These are phyloP conservation scores for Pao palembangensis DNA, from an alignment of 2,113 vertebrate genomes.

Conservation along the genomic window DNA sequence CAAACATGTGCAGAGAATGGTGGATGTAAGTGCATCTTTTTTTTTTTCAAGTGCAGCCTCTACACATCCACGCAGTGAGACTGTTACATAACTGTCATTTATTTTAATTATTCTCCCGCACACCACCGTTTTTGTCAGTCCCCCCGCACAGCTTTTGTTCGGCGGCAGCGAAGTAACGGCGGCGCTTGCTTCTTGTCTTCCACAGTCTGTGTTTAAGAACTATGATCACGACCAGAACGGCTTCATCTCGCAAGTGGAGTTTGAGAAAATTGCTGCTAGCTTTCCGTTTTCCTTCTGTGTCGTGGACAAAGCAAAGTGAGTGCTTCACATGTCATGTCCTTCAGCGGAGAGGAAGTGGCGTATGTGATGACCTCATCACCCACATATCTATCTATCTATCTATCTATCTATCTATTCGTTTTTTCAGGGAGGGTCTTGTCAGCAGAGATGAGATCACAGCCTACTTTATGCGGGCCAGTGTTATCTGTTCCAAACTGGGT, in stretches of 20 bases:
- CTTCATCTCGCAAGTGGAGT: slow-evolving; percentile 93
- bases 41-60: slow-evolving; percentile 21
- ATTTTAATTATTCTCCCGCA: slow-evolving; percentile 27
- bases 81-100: slow-evolving; percentile 26
- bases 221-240: slow-evolving; percentile 94
- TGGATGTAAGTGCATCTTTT: slow-evolving; percentile 83
- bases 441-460: slow-evolving; percentile 93
- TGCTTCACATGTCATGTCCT: slow-evolving; percentile 25
- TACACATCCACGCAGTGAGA: not conserved
- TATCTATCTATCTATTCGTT: too few species aligned
- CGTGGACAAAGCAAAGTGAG: slow-evolving; percentile 94
- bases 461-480: slow-evolving; percentile 95
- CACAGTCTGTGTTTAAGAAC: slow-evolving; percentile 95
- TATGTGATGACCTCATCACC: slow-evolving; percentile 12
- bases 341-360: slow-evolving; percentile 33
- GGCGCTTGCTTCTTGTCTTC: slow-evolving; percentile 30
- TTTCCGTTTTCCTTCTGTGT: slow-evolving; percentile 97
- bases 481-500: slow-evolving; percentile 93
- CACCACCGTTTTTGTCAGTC: slow-evolving; percentile 9
- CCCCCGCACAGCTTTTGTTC: slow-evolving; percentile 27
- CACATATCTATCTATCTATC: too few species aligned
- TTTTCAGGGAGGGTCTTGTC: slow-evolving; percentile 85
- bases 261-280: slow-evolving; percentile 94
- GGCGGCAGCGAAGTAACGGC: slow-evolving; percentile 12
- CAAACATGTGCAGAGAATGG: slow-evolving; percentile 95